Evolutionary conservation across 2,888 invertebrate species (phyloP).

Genomic region (Eulithis testata): DNA sequence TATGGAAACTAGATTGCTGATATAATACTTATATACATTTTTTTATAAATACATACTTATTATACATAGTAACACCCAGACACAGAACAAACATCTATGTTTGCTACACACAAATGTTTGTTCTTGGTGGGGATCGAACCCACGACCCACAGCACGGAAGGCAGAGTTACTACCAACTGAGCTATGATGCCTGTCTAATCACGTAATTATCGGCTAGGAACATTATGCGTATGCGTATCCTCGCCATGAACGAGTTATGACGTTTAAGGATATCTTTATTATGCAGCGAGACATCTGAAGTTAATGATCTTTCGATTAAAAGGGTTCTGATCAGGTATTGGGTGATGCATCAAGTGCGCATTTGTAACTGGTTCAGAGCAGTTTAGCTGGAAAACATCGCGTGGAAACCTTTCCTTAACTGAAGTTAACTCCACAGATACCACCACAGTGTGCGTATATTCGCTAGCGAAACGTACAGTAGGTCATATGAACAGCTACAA

Average conservation of each 20-base stretch:
- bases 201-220: neutral
- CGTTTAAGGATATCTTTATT: neutral
- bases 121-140: no score
- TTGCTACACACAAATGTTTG: no score
- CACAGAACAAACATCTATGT: no score
- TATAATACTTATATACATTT: no score
- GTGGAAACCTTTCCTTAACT: constrained; percentile 8
- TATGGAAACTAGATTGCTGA: no score
- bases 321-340: constrained; percentile 1
- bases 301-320: constrained; percentile 12
- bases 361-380: constrained; percentile 12
- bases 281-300: constrained; percentile 3
- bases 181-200: no score
- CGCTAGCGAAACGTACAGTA: neutral
- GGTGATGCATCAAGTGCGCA: constrained; percentile 12
- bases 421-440: neutral
- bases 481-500: neutral
- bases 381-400: constrained; percentile 8
- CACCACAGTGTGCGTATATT: no score
- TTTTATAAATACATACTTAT: no score
- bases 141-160: no score
- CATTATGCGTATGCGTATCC: neutral
- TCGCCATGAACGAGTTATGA: neutral
- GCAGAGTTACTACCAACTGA: no score
- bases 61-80: no score